Percentiles rank a stretch among this genome's conserved stretches.
Conservation (phyloP, 2,888 invertebrate species). For the Abscondita cerata region DNA sequence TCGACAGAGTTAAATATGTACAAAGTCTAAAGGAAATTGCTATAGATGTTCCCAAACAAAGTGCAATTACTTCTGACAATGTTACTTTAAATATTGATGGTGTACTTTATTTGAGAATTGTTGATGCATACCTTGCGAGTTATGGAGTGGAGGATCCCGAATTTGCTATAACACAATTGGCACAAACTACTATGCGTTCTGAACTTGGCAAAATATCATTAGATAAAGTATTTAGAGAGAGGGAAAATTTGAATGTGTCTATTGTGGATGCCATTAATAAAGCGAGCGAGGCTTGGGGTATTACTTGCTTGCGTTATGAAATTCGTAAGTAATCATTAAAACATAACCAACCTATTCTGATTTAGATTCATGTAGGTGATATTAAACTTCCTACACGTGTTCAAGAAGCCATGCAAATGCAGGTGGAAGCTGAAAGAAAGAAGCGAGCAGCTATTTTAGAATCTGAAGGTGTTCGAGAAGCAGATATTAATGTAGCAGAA, state of each 20-base stretch:
- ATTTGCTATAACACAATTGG: constrained; percentile 98
- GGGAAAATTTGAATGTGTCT: constrained; percentile 92
- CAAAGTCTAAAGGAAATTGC: constrained; percentile 99
- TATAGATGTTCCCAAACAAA: constrained; percentile 98
- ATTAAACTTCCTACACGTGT: constrained; percentile 89
- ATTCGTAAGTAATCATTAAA: constrained; percentile 75
- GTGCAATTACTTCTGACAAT: constrained; percentile 97
- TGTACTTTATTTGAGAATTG: constrained; percentile 91
- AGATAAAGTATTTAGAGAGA: constrained; percentile 95
- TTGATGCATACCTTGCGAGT: constrained; percentile 92
- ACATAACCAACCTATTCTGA: no score
- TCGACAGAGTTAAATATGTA: constrained; percentile 95
- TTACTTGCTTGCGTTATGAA: constrained; percentile 94
- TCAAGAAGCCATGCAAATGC: constrained; percentile 99
- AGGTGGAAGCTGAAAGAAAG: constrained; percentile 97
- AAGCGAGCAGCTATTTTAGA: constrained; percentile 97
- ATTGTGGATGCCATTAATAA: constrained; percentile 98
- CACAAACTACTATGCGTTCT: constrained; percentile 99
- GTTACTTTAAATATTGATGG: constrained; percentile 97
- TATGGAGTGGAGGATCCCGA: constrained; percentile 99
- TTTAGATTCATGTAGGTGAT: constrained; percentile 83
- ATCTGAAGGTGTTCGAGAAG: constrained; percentile 91
- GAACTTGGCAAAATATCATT: constrained; percentile 97
- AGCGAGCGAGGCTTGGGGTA: constrained; percentile 98
- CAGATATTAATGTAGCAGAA: constrained; percentile 97